Conservation (phyloP, 2,797 vertebrate genomes). For the Phoeniculus purpureus region DNA sequence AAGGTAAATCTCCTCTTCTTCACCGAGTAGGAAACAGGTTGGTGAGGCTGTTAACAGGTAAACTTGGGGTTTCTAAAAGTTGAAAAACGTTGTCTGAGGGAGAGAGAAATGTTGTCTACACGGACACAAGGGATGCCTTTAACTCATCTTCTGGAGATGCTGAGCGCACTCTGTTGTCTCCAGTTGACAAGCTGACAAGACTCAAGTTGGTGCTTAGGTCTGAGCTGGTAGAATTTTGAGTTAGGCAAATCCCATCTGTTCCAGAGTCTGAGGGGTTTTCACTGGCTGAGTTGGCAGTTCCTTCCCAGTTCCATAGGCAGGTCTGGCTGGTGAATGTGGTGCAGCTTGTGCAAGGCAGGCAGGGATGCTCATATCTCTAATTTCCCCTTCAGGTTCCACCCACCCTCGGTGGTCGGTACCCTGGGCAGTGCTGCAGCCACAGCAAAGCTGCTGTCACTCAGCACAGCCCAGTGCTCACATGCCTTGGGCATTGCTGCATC, state of each 20-base stretch:
- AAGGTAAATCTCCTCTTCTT: constrained; percentile 74
- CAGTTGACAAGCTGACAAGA: not conserved
- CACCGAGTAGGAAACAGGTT: accelerated
- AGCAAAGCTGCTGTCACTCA: constrained; percentile 84
- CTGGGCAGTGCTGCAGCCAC: constrained; percentile 89
- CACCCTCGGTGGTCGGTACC: constrained; percentile 88
- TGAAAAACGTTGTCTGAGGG: not conserved
- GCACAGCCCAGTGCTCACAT: constrained; percentile 77
- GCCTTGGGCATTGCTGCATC: constrained; percentile 88
- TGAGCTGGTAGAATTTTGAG: not conserved
- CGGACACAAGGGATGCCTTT: not conserved
- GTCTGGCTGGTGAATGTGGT: not conserved
- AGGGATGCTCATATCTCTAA: not conserved
- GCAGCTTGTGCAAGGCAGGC: not conserved
- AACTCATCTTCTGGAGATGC: not conserved
- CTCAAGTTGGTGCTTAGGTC: not conserved
- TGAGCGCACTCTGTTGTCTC: not conserved
- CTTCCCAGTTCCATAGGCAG: not conserved
- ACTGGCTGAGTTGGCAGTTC: not conserved
- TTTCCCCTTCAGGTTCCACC: constrained; percentile 85
- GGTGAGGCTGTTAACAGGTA: not conserved
- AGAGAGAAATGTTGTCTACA: not conserved
- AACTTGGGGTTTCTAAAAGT: not conserved
- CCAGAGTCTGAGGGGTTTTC: not conserved
- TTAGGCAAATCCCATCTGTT: not conserved